phyloP scores from a whole-genome alignment of 2,888 invertebrate species.

The Sesia bembeciformis region DNA sequence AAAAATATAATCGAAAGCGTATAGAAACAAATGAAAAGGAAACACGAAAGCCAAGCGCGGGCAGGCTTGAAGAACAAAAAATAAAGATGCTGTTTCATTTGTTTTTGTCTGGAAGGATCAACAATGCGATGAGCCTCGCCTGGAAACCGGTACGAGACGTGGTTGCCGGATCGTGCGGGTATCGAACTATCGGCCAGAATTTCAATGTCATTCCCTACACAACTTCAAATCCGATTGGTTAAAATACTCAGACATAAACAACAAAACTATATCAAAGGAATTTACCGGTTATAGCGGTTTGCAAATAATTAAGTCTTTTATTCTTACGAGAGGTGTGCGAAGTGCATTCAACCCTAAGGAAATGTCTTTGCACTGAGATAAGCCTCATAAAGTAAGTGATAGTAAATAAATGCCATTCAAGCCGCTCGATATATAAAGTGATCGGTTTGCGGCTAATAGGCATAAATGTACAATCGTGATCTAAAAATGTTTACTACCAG shows the following conservation, averaged over 20 bases:
- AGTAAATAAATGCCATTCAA: no score
- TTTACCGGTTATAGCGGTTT: neutral
- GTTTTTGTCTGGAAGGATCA: conserved; percentile 58
- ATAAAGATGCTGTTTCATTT: conserved; percentile 52
- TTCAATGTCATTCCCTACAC: conserved; percentile 29
- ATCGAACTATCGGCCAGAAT: conserved; percentile 49
- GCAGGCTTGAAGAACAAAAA: conserved; percentile 29
- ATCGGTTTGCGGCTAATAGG: no score
- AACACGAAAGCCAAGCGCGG: conserved; percentile 7
- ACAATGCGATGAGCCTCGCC: conserved; percentile 41
- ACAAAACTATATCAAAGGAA: neutral
- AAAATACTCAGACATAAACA: neutral
- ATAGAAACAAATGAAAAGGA: conserved; percentile 13
- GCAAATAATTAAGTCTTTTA: neutral
- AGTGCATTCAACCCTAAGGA: conserved; percentile 7
- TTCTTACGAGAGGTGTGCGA: neutral
- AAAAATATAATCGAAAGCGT: no score
- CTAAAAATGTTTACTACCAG: no score
- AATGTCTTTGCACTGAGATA: conserved; percentile 6
- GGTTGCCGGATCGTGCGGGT: conserved; percentile 38
- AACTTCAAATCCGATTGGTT: neutral
- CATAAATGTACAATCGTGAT: no score
- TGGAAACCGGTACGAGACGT: conserved; percentile 60
- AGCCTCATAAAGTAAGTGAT: neutral
- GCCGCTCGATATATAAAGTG: no score